A percentile compares a stretch with the other conserved stretches of the same genome.
phyloP scores from a whole-genome alignment of 2,888 invertebrate genomes.

The Clivina fossor region DNA sequence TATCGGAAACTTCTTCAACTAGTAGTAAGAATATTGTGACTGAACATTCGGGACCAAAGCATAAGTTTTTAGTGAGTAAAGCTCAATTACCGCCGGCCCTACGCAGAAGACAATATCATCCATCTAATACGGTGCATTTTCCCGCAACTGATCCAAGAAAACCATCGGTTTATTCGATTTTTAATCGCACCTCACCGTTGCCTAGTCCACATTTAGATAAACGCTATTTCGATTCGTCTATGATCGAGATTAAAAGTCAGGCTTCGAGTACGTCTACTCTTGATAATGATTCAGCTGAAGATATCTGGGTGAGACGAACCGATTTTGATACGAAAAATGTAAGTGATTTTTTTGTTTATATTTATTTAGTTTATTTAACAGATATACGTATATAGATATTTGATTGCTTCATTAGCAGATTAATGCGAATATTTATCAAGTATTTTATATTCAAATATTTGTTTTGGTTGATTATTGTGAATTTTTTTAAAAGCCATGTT shows the following conservation, averaged over 20 bases:
- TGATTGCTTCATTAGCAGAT: too few relatives aligned
- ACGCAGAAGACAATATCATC: conserved; percentile 53
- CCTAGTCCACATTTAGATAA: conserved; percentile 73
- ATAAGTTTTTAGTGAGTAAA: conserved; percentile 60
- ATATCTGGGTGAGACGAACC: conserved; percentile 70
- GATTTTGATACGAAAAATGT: conserved; percentile 59
- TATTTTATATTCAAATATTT: too few relatives aligned
- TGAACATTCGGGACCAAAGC: conserved; percentile 54
- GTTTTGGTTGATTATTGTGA: too few relatives aligned
- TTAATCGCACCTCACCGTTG: conserved; percentile 56
- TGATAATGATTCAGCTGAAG: conserved; percentile 62
- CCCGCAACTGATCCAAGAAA: conserved; percentile 61
- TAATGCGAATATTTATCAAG: too few relatives aligned
- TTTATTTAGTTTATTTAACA: background rate
- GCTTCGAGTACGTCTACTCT: conserved; percentile 65
- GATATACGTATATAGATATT: too few relatives aligned
- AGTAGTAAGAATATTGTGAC: conserved; percentile 53
- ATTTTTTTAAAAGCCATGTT: too few relatives aligned
- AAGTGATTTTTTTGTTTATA: conserved; percentile 47
- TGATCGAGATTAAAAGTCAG: conserved; percentile 77
- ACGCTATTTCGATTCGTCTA: conserved; percentile 78
- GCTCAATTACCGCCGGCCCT: conserved; percentile 51
- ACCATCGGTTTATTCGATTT: conserved; percentile 64
- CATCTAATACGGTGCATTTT: conserved; percentile 70
- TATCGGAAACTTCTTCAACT: conserved; percentile 50